Conservation (phyloP, 1,140 invertebrate species). For the Aleiodes sp. region DNA sequence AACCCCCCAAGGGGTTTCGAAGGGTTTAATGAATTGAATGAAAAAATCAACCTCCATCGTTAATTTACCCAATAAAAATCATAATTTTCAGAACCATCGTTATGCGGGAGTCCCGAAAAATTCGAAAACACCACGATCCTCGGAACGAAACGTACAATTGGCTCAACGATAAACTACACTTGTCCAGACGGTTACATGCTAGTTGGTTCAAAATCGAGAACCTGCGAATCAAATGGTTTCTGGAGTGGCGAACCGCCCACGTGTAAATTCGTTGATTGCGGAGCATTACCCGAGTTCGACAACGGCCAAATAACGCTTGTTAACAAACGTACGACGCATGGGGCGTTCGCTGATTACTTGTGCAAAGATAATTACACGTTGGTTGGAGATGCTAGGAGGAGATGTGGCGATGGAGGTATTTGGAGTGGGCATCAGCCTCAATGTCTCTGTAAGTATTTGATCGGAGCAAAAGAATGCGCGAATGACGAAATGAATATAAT, state of each 20-base stretch:
- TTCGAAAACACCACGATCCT: conserved; percentile 84
- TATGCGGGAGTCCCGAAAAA: conserved; percentile 88
- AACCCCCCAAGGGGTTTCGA: no score
- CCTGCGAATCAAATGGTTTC: conserved; percentile 78
- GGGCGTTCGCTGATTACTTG: conserved; percentile 77
- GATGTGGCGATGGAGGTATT: conserved; percentile 79
- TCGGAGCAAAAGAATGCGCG: no score
- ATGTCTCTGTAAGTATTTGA: conserved; percentile 73
- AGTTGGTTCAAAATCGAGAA: conserved; percentile 75
- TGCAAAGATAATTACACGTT: conserved; percentile 88
- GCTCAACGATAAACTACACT: conserved; percentile 76
- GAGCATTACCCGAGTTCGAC: conserved; percentile 73
- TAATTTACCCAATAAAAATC: not conserved
- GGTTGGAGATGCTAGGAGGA: conserved; percentile 77
- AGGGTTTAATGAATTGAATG: not conserved
- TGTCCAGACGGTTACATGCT: conserved; percentile 88
- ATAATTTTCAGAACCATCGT: conserved; percentile 74
- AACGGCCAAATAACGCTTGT: conserved; percentile 77
- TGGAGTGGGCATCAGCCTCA: conserved; percentile 84
- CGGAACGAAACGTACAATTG: conserved; percentile 76
- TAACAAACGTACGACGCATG: conserved; percentile 79
- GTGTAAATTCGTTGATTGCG: conserved; percentile 91
- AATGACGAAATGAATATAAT: no score
- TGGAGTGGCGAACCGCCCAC: conserved; percentile 82
- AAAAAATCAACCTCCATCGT: not conserved